A percentile compares a stretch with the other conserved stretches of the same genome.
Evolutionary conservation across 2,888 invertebrate species (phyloP).

Genomic region (Xestia rhomboidea): DNA sequence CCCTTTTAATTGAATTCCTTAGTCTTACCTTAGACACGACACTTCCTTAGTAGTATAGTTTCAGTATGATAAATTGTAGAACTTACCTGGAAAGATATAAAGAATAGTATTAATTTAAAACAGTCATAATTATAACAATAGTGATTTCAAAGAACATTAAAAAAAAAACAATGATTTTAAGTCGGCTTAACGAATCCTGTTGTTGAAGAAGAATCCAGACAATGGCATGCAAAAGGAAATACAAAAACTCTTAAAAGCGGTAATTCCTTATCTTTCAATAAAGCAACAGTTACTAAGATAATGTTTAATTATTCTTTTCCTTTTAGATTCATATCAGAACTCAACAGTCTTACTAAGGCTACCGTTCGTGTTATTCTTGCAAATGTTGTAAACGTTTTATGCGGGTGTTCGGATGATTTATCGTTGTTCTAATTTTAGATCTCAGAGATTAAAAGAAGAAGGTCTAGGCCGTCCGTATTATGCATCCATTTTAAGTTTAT

Average conservation of each 20-base stretch:
- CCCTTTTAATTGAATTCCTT: not conserved
- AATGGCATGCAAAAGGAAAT: conserved; percentile 16
- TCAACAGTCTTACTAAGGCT: conserved; percentile 26
- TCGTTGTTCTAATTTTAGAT: conserved; percentile 30
- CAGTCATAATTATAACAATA: not conserved
- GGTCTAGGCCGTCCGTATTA: not conserved
- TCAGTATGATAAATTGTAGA: conserved; percentile 1
- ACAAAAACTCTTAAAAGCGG: conserved; percentile 16
- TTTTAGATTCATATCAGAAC: conserved; percentile 45
- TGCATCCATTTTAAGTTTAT: not conserved
- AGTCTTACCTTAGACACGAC: conserved; percentile 36
- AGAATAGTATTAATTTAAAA: conserved; percentile 29
- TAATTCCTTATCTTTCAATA: conserved; percentile 47
- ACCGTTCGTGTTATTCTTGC: conserved; percentile 31
- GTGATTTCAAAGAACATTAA: not conserved
- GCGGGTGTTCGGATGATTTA: conserved; percentile 8
- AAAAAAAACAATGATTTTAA: not conserved
- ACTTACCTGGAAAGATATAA: conserved; percentile 62
- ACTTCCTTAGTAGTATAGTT: not conserved
- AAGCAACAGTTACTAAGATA: conserved; percentile 38
- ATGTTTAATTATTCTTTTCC: conserved; percentile 54
- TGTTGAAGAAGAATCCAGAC: not conserved
- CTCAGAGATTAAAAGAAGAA: conserved; percentile 25
- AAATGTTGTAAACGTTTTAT: conserved; percentile 28
- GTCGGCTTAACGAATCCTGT: not conserved